These are phyloP conservation scores for Gambelia wislizenii DNA, from an alignment of 2,797 vertebrate genomes.

Conservation along the genomic window DNA sequence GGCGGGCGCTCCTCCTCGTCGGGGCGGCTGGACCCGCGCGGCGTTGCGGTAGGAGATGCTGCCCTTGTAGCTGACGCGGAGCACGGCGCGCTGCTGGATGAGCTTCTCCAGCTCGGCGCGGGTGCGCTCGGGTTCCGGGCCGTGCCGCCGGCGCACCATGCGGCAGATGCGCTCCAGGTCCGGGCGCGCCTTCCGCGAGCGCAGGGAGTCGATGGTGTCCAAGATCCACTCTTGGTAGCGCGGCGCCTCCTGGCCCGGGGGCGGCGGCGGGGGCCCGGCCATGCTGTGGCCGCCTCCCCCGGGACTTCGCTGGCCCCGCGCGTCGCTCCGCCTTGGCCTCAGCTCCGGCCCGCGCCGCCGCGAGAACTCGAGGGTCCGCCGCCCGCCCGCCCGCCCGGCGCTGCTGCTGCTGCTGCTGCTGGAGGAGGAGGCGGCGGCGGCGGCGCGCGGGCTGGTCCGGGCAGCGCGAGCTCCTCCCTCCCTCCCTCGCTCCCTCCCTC, in stretches of 20 bases:
- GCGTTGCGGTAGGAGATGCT: slow-evolving; percentile 91
- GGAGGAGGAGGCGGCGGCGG: slow-evolving; percentile 28
- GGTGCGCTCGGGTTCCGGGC: slow-evolving; percentile 89
- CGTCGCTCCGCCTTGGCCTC: slow-evolving; percentile 29
- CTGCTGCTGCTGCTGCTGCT: not conserved
- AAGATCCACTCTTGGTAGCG: slow-evolving; percentile 90
- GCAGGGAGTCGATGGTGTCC: slow-evolving; percentile 92
- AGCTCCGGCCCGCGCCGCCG: slow-evolving; percentile 8
- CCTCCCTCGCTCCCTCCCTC: slow-evolving; percentile 67
- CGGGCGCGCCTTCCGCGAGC: slow-evolving; percentile 91
- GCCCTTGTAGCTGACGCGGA: slow-evolving; percentile 93
- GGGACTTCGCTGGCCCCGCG: not conserved
- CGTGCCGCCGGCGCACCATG: slow-evolving; percentile 92
- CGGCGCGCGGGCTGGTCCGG: slow-evolving; percentile 67
- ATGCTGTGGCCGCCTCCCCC: slow-evolving; percentile 34
- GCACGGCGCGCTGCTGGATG: slow-evolving; percentile 90
- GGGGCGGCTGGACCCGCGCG: slow-evolving; percentile 88
- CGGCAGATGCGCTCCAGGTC: slow-evolving; percentile 92
- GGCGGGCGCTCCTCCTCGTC: slow-evolving; percentile 82
- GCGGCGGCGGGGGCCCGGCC: slow-evolving; percentile 45
- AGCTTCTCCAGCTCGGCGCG: slow-evolving; percentile 91
- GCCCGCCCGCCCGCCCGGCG: slow-evolving; percentile 17
- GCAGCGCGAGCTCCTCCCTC: slow-evolving; percentile 67
- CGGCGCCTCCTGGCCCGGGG: slow-evolving; percentile 54
- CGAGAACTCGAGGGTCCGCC: slow-evolving; percentile 21